Conservation (phyloP, 92 coral and sea anemone genomes). For the Epizoanthus ramosus region DNA sequence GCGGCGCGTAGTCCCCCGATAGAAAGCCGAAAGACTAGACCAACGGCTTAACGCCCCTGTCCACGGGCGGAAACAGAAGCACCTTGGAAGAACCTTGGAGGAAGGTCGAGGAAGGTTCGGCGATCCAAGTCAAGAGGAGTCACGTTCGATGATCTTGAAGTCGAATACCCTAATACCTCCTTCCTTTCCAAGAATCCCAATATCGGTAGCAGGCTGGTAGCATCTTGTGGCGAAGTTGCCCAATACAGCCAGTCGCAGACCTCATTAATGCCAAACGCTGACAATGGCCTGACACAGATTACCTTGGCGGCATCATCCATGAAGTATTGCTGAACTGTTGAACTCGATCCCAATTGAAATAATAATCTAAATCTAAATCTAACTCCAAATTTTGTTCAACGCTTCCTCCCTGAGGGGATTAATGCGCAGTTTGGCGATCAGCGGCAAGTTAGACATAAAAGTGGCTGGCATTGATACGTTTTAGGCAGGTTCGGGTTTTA, state of each 20-base stretch:
- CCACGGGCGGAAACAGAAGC: constrained; percentile 4
- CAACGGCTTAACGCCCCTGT: no score
- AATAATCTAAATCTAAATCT: no score
- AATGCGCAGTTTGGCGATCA: no score
- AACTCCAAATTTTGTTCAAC: no score
- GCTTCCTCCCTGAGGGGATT: no score
- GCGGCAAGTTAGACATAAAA: no score
- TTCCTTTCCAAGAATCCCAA: constrained; percentile 41
- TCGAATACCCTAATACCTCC: constrained; percentile 34
- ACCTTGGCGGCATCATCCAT: constrained; percentile 45
- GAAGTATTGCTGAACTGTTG: no score
- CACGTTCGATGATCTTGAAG: constrained; percentile 25
- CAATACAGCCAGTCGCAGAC: constrained; percentile 32
- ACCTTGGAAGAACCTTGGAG: constrained; percentile 31
- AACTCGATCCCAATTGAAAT: no score
- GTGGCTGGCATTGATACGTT: no score
- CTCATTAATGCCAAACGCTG: constrained; percentile 43
- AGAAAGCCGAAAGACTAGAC: no score
- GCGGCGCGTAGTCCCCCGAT: no score
- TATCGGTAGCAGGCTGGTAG: constrained; percentile 29
- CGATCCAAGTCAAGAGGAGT: constrained; percentile 44
- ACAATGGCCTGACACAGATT: constrained; percentile 43
- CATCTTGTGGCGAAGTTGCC: constrained; percentile 42
- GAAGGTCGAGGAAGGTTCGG: constrained; percentile 39
- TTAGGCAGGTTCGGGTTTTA: no score